Percentiles rank a stretch among this genome's conserved stretches.
These are phyloP conservation scores for Diarsia mendica DNA, from an alignment of 2,888 invertebrate species.

Conservation along the genomic window DNA sequence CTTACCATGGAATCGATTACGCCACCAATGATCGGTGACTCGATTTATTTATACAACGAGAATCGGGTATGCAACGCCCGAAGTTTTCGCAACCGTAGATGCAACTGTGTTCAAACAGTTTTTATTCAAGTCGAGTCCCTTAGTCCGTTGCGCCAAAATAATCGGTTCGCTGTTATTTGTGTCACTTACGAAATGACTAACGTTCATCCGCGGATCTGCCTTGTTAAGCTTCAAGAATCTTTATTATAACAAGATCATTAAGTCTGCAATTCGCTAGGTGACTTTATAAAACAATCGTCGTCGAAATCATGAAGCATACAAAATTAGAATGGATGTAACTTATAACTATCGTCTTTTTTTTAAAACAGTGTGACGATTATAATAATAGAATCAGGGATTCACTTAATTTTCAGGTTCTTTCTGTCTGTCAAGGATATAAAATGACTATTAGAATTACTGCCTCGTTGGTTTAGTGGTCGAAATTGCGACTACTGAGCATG, in stretches of 20 bases:
- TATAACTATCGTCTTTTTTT: not conserved
- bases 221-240: conserved; percentile 40
- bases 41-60: conserved; percentile 73
- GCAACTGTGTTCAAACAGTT: conserved; percentile 73
- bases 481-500: no score
- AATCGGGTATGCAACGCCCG: conserved; percentile 73
- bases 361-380: not conserved
- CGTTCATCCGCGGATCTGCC: conserved; percentile 36
- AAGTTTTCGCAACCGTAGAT: conserved; percentile 77
- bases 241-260: conserved; percentile 10
- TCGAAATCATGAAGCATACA: not conserved
- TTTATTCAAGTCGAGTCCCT: conserved; percentile 77
- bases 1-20: conserved; percentile 66
- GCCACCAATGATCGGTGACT: conserved; percentile 60
- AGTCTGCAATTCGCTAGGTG: not conserved
- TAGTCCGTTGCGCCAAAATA: conserved; percentile 68
- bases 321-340: not conserved
- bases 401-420: not conserved
- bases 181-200: conserved; percentile 64
- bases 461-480: not conserved
- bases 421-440: not conserved
- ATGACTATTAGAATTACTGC: not conserved
- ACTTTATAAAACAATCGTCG: not conserved
- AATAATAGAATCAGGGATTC: not conserved
- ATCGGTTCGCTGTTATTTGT: conserved; percentile 66